Evolutionary conservation across 64 coral and sea anemone genomes (phyloP), one percentile per base, ranked within the genome.

Genomic region (Anthopleura sola): DNA sequence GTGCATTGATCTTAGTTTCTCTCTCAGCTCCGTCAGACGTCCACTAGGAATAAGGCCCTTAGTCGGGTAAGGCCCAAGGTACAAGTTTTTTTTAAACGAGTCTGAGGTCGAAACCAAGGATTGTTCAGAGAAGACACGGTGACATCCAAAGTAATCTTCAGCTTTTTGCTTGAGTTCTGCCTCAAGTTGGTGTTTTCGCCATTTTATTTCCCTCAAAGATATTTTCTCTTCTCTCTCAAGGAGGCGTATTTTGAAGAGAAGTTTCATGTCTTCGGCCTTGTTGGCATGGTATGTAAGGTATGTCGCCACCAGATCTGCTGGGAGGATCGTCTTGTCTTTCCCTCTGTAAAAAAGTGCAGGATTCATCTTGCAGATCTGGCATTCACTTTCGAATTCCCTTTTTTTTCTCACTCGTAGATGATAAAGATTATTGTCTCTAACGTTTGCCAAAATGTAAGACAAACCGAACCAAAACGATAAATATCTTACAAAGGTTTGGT

Each of bases 271-370:
- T 48, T 79, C 76, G 44, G 76, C 76, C 39, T 79, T 79, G 76
- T 79, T 79, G 76, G 76, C 76, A 26, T 79, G 76, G 39, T 79
- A 79, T 20, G 76, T 48, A 26, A 44, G 36, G 31, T 79, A 79
- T 37, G 76, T 33, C 6, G 76, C 76, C 4, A 48, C 7, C 18
- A 79, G 31, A 23, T 79, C 76, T 1, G 76, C 76, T 24, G 76
- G 76, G 44, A 79, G 76, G 20, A 79, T 79, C 39, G 37, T 48
- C 76, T 79, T 79, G 19, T 79, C 44, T 26, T 46, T 79, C 1
- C 44, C 18, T 38, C 66, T 31, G 66, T 71, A 71, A 34, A 71
- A 71, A 71, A 71, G 29, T 1, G 66, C 66, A 15, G 66, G 66
- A 15, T 71, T 71, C 66, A 71, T 71, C 12, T 36, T 71, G 66